These are phyloP conservation scores for Paragorgia papillata DNA, from an alignment of 92 coral and sea anemone species.

Conservation along the genomic window DNA sequence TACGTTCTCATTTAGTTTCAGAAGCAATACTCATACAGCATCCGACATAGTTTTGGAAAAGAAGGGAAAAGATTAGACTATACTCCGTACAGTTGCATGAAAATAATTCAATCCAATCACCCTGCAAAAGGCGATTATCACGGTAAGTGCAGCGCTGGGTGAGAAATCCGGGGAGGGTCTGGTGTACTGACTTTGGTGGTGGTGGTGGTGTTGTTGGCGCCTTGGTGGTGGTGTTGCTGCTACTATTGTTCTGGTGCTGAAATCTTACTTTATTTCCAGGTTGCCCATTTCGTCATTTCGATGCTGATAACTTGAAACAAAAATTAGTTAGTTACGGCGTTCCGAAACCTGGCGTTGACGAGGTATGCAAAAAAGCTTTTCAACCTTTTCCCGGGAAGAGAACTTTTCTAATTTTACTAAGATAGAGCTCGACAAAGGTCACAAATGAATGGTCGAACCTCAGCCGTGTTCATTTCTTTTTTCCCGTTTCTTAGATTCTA, in stretches of 20 bases:
- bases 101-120: constrained; percentile 88
- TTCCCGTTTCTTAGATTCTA: constrained; percentile 63
- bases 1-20: constrained; percentile 71
- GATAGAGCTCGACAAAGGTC: no score
- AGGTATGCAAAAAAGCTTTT: constrained; percentile 59
- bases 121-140: constrained; percentile 96
- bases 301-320: constrained; percentile 79
- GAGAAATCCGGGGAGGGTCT: no score
- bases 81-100: constrained; percentile 97
- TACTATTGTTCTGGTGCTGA: no score
- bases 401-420: no score
- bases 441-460: no score
- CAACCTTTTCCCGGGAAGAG: no score
- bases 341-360: constrained; percentile 72
- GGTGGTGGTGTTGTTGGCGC: no score
- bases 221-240: no score
- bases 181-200: no score
- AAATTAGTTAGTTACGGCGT: constrained; percentile 75
- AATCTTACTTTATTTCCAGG: constrained; percentile 68
- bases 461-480: background rate
- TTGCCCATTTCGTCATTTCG: constrained; percentile 95
- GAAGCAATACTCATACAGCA: constrained; percentile 90
- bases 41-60: constrained; percentile 95
- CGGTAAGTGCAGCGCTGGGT: constrained; percentile 53
- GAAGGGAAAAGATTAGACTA: constrained; percentile 95